Evolutionary conservation across 1,140 invertebrate genomes (phyloP), one percentile per base, ranked within the genome.

Genomic region (Glomeris maerens): DNA sequence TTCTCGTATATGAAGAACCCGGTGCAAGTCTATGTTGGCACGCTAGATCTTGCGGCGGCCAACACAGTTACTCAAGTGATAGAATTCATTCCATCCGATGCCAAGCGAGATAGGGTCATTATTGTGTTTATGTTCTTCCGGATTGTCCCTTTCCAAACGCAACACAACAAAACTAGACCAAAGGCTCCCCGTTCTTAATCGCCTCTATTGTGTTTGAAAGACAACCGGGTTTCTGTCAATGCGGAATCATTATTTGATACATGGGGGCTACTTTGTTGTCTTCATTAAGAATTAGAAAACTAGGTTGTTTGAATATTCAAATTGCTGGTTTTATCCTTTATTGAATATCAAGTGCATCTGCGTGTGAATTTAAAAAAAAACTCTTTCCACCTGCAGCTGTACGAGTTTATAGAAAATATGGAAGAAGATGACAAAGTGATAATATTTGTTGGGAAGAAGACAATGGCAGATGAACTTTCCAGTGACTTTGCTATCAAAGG

Each of bases 401-500:
- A 72, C 25, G 65, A 78, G 0, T 84, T 83, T 55, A 57, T 73
- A 4, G 54, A 63, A 5, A 70, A 74, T 28, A 81, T 91, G 80
- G 62, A 60, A 3, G 63, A 70, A 0, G 70, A 75, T 31, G 86
- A 90, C 40, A 90, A 93, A 67, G 77, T 80, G 0, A 87, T 94
- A 14, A 76, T 93, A 25, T 94, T 94, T 69, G 84, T 89, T 61
- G 83, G 82, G 0, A 84, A 80, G 56, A 92, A 92, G 65, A 66
- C 74, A 2, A 78, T 76, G 14, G 86, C 83, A 13, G 83, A 85
- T 65, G 77, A 87, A 60, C 61, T 92, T n/a, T 74, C 83, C 0
- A 80, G 81, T 61, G 81, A 93, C 53, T 64, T 94, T 13, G 72
- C 73, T 23, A 52, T 91, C 20, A 66, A 71, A 45, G 77, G 77